A percentile compares a stretch with the other conserved stretches of the same genome.
Evolutionary conservation across 2,888 invertebrate genomes (phyloP).

Genomic region (Pemphredon lugubris): DNA sequence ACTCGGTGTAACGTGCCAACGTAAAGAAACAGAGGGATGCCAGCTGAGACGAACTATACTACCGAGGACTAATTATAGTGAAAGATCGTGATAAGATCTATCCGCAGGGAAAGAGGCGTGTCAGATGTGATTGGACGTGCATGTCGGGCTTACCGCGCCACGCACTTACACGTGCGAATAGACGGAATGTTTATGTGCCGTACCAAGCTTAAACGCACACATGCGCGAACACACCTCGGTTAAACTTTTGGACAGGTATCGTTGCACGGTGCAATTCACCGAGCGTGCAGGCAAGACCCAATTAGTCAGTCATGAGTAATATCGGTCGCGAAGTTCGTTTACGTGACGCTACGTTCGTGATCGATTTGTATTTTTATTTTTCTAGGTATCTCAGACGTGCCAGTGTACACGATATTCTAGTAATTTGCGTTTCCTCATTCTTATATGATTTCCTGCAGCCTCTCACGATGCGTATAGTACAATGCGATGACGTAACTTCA

Average conservation of each 20-base stretch:
- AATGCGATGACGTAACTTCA: no score
- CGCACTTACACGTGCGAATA: slow-evolving; percentile 7
- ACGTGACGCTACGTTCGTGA: background rate
- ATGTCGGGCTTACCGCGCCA: background rate
- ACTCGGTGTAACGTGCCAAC: no score
- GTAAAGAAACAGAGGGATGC: no score
- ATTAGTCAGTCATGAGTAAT: slow-evolving; percentile 50
- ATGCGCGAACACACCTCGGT: slow-evolving; percentile 1
- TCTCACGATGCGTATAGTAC: no score
- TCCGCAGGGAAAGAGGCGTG: slow-evolving; percentile 30
- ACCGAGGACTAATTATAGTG: slow-evolving; percentile 48
- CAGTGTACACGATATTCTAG: no score
- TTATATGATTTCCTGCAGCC: no score
- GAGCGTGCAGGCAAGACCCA: slow-evolving; percentile 24
- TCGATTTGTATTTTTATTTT: slow-evolving; percentile 4
- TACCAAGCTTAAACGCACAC: slow-evolving; percentile 23
- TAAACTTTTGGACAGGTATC: slow-evolving; percentile 18
- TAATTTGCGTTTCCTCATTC: no score
- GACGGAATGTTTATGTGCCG: background rate
- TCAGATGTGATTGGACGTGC: slow-evolving; percentile 6
- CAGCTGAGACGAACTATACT: no score
- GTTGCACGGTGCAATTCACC: slow-evolving; percentile 22
- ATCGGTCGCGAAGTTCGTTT: slow-evolving; percentile 26
- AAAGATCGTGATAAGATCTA: slow-evolving; percentile 46
- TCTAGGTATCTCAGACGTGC: no score